A percentile compares a stretch with the other conserved stretches of the same genome.
phyloP scores from a whole-genome alignment of 2,113 vertebrate genomes.

The Gobiocypris rarus region DNA sequence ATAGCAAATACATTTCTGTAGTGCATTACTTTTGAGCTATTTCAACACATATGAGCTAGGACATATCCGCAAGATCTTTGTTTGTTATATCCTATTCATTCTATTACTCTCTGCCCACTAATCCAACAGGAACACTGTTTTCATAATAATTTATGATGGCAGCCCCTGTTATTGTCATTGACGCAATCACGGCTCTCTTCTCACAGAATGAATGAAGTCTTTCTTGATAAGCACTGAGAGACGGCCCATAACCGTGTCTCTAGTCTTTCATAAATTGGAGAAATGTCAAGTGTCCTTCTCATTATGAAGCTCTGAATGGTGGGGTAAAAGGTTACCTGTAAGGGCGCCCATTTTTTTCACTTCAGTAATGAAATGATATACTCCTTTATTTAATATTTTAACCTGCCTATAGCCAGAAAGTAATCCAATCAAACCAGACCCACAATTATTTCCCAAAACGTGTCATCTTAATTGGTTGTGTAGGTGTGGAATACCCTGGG shows the following conservation, averaged over 20 bases:
- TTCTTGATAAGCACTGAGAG: constrained; percentile 34
- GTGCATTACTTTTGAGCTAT: background rate
- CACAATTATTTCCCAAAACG: background rate
- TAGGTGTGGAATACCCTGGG: constrained; percentile 12
- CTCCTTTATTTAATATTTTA: constrained; percentile 55
- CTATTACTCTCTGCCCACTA: background rate
- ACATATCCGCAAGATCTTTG: background rate
- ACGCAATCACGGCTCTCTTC: constrained; percentile 41
- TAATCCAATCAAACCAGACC: constrained; percentile 52
- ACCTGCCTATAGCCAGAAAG: constrained; percentile 21
- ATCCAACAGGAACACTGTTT: constrained; percentile 35
- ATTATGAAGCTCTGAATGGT: constrained; percentile 37
- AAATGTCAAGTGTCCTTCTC: constrained; percentile 55
- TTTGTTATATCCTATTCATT: background rate
- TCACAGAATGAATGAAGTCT: constrained; percentile 39
- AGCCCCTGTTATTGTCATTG: constrained; percentile 29
- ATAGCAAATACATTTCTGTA: background rate
- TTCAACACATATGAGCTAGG: background rate
- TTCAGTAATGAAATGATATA: constrained; percentile 44
- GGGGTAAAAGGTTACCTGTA: constrained; percentile 33
- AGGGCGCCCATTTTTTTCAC: background rate
- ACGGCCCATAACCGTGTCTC: constrained; percentile 27
- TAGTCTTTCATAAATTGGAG: constrained; percentile 46
- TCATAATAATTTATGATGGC: constrained; percentile 40
- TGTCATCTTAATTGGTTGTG: background rate